Evolutionary conservation across 1,140 invertebrate species (phyloP), one percentile per base, ranked within the genome.

Genomic region (Pseudomyrmex gracilis): DNA sequence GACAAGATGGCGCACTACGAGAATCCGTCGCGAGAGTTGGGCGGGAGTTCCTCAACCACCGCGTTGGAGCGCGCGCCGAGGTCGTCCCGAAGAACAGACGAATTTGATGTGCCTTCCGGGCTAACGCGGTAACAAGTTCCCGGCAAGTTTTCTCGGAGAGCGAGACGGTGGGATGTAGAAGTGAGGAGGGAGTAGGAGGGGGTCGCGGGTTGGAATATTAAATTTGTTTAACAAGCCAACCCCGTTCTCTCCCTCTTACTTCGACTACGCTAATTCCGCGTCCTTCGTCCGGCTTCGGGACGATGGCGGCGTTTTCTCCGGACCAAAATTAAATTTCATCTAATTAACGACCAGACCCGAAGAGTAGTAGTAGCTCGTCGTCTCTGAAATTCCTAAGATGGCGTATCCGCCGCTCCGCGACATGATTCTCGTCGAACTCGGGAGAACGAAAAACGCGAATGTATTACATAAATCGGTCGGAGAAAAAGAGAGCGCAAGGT

Each of bases 61-160:
- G 34, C 64, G 20, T n/a, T 76, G 73, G 60, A 76, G 76, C 74
- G 70, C 67, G 53, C 67, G 58, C 51, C 20, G 61, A 64, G 66
- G 49, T 51, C 63, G 53, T 66, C 73, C 58, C 34, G 10, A 34
- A 5, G 71, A 67, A 84, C 70, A 87, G 85, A 84, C 84, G 71
- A 90, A 92, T 91, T 92, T 93, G 92, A 93, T 93, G 91, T 92
- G 93, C 91, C 92, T 91, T 91, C 89, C 91, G 91, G 92, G 91
- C 90, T 92, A 92, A 92, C 88, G 89, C 91, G 90, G 91, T 90
- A 89, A 90, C 87, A 86, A 93, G 90, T 93, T 93, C 90, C 82
- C 76, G 51, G 67, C 83, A 93, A 92, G 91, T 93, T 93, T 92
- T 89, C 83, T 58, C 60, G 10, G 34, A 34, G 34, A 34, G 7